phyloP scores from a whole-genome alignment of 2,888 invertebrate genomes.

The Synergus gifuensis region DNA sequence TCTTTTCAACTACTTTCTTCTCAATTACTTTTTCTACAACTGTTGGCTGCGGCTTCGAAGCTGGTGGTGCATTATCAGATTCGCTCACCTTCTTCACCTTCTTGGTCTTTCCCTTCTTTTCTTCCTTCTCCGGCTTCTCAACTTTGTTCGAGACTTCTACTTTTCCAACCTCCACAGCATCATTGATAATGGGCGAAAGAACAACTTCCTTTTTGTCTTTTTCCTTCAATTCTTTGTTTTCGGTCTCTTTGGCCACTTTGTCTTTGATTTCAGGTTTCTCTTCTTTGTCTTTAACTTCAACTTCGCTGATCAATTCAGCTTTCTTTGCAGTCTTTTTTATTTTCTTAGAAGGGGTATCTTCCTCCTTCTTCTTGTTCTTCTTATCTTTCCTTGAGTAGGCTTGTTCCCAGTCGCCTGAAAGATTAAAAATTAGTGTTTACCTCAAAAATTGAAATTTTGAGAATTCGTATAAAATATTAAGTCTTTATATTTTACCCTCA shows the following conservation, averaged over 20 bases:
- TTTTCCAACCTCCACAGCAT: slow-evolving; percentile 62
- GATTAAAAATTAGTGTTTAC: slow-evolving; percentile 21
- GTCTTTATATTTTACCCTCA: slow-evolving; percentile 79
- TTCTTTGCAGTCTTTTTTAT: slow-evolving; percentile 79
- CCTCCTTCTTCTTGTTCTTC: slow-evolving; percentile 84
- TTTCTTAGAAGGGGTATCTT: slow-evolving; percentile 79
- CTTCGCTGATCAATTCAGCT: slow-evolving; percentile 78
- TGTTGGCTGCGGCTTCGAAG: slow-evolving; percentile 43
- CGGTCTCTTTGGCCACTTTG: slow-evolving; percentile 79
- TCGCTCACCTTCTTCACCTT: slow-evolving; percentile 72
- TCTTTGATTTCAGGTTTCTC: slow-evolving; percentile 78
- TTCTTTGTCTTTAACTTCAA: slow-evolving; percentile 73
- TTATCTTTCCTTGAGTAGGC: slow-evolving; percentile 85
- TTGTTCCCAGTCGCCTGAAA: slow-evolving; percentile 83
- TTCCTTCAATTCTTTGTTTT: slow-evolving; percentile 78
- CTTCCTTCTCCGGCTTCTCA: slow-evolving; percentile 71
- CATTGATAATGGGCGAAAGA: slow-evolving; percentile 69
- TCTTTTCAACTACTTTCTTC: slow-evolving; percentile 36
- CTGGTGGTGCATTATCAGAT: slow-evolving; percentile 65
- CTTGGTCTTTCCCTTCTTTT: slow-evolving; percentile 76
- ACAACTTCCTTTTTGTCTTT: slow-evolving; percentile 75
- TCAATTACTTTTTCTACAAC: slow-evolving; percentile 25
- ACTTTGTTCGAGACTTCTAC: slow-evolving; percentile 63
- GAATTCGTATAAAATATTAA: neutral
- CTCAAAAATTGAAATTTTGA: neutral